Evolutionary conservation across 2,113 vertebrate species (phyloP).

Genomic region (Ia io): DNA sequence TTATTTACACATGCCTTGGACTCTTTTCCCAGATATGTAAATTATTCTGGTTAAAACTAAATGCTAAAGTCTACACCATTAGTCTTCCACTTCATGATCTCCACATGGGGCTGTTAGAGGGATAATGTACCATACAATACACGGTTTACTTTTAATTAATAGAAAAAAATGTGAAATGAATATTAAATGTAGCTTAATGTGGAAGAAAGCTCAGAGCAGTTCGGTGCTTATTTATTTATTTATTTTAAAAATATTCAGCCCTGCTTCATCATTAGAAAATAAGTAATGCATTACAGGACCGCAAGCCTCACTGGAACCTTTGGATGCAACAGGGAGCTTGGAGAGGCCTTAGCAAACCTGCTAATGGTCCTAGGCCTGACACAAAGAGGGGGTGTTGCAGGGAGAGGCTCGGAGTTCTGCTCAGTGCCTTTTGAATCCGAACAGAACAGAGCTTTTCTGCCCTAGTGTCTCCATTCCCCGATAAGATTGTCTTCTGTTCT

Average conservation of each 20-base stretch:
- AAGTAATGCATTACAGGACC: conserved; percentile 32
- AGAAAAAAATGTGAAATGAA: conserved; percentile 96
- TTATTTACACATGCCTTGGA: conserved; percentile 96
- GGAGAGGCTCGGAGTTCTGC: background rate
- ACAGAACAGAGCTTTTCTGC: background rate
- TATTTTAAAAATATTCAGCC: conserved; percentile 81
- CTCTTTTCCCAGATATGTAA: conserved; percentile 96
- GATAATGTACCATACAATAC: conserved; percentile 99
- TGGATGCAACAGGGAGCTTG: conserved; percentile 48
- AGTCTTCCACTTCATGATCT: conserved; percentile 99
- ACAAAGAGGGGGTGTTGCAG: background rate
- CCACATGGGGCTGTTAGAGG: conserved; percentile 99
- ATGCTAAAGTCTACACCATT: conserved; percentile 99
- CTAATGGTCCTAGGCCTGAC: background rate
- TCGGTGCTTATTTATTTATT: conserved; percentile 75
- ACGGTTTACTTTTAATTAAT: conserved; percentile 99
- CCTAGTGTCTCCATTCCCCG: background rate
- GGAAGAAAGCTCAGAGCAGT: conserved; percentile 87
- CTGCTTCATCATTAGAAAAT: conserved; percentile 80
- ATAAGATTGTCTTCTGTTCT: background rate
- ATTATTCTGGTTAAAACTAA: conserved; percentile 95
- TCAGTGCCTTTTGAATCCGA: background rate
- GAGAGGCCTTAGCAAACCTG: background rate
- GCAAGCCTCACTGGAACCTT: background rate
- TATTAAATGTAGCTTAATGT: conserved; percentile 98